Base-by-base conservation (phyloP, 1,140 invertebrate species). In the Amyelois transitella region DNA sequence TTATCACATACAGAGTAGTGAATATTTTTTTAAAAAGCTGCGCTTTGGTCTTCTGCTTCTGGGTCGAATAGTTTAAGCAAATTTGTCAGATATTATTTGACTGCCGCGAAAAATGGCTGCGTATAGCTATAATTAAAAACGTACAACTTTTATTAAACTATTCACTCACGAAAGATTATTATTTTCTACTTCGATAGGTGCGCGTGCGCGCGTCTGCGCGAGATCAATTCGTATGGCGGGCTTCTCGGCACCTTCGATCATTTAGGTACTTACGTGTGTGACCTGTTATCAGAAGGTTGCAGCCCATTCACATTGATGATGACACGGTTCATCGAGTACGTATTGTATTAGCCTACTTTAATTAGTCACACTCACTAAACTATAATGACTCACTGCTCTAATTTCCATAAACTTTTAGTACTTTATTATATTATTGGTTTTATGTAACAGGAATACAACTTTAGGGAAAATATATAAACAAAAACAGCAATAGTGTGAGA, bases 271-370 rank as follows among this genome's bases (percentile, higher is more conserved):
- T 53, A 56, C 45, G 52, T 59, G 72, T 61, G 63, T 77, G 76
- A 81, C 77, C 81, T 80, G 79, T 84, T 86, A 86, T 84, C 83
- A 78, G 47, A 21, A 48, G 45, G 45, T 48, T 17, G 20, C 45
- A 21, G 20, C 45, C 18, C 45, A 48, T 48, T 48, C 45, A 21
- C 6, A 48, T n/a, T n/a, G 8, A 3, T 48, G 18, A 45, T 45
- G 18, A 19, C 43, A 45, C 43, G 43, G 19, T 19, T 19, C 18
- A 45, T n/a, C 25, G 7, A 28, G 2, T 19, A 6, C 14, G 18
- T 45, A 18, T 10, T 7, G 3, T 19, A 45, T 45, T 3, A 43
- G n/a, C 3, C 43, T 43, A 43, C 3, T 43, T 18, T 2, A 45
- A 19, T 45, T 45, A 45, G 18, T 45, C 43, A 45, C 43, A 45